Evolutionary conservation across 2,888 invertebrate genomes (phyloP).

Genomic region (Rhagonycha fulva): DNA sequence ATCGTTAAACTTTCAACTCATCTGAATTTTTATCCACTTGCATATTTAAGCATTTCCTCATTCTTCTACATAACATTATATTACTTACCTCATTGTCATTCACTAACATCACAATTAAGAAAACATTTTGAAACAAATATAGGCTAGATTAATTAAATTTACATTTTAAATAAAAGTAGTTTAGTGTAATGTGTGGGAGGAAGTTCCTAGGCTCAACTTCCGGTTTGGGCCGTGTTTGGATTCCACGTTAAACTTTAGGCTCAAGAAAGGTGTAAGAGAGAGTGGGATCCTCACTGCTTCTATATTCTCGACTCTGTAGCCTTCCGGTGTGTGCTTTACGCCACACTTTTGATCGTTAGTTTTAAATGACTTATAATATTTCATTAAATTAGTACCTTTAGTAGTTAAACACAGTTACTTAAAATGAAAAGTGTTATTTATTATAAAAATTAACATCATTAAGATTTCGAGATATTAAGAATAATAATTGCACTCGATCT

Average conservation of each 20-base stretch:
- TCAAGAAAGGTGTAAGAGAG: no score
- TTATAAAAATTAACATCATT: conserved; percentile 35
- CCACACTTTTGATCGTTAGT: background rate
- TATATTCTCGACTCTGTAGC: no score
- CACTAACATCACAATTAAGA: no score
- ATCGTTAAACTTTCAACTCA: conserved; percentile 17
- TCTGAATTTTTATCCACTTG: conserved; percentile 16
- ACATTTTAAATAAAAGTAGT: no score
- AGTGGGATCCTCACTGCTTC: no score
- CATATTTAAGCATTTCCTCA: conserved; percentile 22
- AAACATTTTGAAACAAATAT: no score
- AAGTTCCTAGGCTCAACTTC: no score
- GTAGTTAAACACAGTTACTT: background rate
- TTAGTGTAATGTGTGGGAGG: no score
- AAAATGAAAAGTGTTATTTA: background rate
- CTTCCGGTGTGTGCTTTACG: no score
- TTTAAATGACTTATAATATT: background rate
- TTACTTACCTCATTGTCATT: background rate
- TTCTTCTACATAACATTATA: conserved; percentile 6
- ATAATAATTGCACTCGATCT: conserved; percentile 25
- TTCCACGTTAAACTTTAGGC: no score
- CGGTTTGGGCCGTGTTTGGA: no score
- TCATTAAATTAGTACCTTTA: background rate
- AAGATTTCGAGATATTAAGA: conserved; percentile 31
- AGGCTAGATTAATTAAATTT: no score